phyloP scores from a whole-genome alignment of 1,140 invertebrate genomes.

The Eriocheir sinensis region DNA sequence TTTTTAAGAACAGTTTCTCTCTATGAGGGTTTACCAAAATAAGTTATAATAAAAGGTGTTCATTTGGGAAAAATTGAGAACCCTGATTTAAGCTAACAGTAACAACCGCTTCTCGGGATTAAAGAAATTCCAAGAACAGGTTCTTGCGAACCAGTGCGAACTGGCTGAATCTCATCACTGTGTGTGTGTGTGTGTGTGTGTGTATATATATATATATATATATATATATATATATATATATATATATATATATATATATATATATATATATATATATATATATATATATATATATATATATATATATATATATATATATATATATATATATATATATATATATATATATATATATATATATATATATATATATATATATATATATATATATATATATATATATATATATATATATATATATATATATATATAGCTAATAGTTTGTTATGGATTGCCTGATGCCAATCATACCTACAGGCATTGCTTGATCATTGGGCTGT shows the following conservation, averaged over 20 bases:
- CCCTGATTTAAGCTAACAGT: too few relatives aligned
- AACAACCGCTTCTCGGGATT: too few relatives aligned
- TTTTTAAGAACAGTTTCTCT: too few relatives aligned
- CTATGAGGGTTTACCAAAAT: too few relatives aligned
- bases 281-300: constrained; percentile 30
- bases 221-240: constrained; percentile 10
- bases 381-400: constrained; percentile 11
- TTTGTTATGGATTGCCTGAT: too few relatives aligned
- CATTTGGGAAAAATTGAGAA: too few relatives aligned
- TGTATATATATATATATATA: background rate
- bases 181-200: background rate
- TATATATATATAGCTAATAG: constrained; percentile 51
- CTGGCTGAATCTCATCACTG: background rate
- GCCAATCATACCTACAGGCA: too few relatives aligned
- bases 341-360: background rate
- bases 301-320: constrained; percentile 51
- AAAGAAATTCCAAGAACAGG: too few relatives aligned
- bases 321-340: background rate
- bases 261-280: background rate
- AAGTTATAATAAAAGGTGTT: too few relatives aligned
- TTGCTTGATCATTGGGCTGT: too few relatives aligned
- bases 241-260: constrained; percentile 15
- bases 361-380: background rate
- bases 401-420: constrained; percentile 10
- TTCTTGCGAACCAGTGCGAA: too few relatives aligned